Base-by-base conservation (phyloP, 2,797 vertebrate genomes). In the Merluccius polli region DNA sequence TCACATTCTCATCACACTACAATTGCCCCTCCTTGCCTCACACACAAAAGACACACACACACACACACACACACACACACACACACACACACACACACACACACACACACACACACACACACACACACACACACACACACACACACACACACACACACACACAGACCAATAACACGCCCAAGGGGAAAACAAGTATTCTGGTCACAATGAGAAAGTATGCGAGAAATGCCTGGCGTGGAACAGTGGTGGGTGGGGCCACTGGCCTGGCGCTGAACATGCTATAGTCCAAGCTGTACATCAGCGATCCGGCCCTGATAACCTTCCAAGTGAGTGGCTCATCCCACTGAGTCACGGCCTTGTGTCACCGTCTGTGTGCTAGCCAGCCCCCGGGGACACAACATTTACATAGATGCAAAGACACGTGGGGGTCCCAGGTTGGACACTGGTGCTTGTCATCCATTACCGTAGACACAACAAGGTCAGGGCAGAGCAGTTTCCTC, bases 161-260 rank as follows among this genome's bases (percentile, higher is more conserved):
- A 78, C 8, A 18, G 41, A 74, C 77, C 79, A 79, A 74, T 83
- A 81, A 87, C 83, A 82, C 76, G 76, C n/a, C 65, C 24, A 15
- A 80, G 78, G 67, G 81, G 36, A 85, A 82, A 83, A 79, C 74
- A 87, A 78, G 76, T 83, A 87, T 87, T 90, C 79, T 72, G 67
- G 82, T 83, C 84, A 87, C 87, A 89, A 88, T 87, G 88, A 86
- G 77, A 90, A 65, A 86, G 82, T 81, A 90, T 87, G 87, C 16
- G 6, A 89, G 82, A 87, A 87, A 90, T 88, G 87, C 81, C 76
- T 84, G 75, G 70, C 79, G 88, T 84, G 83, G 82, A 83, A 78
- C 83, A 81, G 79, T 80, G 65, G 83, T 83, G 82, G 86, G 86
- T 27, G 78, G 79, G 73, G 77, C 79, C 31, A 15, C 70, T 81